Conservation (phyloP, 2,888 invertebrate genomes). For the Caenorhabditis macrosperma region DNA sequence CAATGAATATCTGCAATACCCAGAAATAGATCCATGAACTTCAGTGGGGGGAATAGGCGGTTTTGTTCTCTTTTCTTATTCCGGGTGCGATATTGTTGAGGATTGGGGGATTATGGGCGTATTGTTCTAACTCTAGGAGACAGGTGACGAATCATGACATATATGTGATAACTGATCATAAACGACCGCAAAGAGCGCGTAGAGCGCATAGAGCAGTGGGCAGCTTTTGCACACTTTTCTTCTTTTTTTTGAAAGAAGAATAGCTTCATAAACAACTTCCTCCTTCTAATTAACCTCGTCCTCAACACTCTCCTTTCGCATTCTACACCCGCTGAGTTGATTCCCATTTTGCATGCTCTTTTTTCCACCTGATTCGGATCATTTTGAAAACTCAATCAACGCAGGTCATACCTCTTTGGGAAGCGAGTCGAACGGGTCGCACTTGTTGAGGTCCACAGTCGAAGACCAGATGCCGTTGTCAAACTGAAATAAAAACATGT, state of each 20-base stretch:
- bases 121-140: background rate
- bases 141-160: background rate
- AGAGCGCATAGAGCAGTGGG: too few relatives aligned
- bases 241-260: constrained; percentile 13
- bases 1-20: constrained; percentile 53
- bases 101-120: background rate
- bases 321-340: constrained; percentile 8
- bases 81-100: constrained; percentile 5
- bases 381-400: too few relatives aligned
- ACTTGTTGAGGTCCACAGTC: constrained; percentile 44
- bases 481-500: constrained; percentile 50
- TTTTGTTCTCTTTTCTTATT: constrained; percentile 7
- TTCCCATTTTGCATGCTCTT: background rate
- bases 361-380: background rate
- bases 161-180: background rate
- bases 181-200: background rate
- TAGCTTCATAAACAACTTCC: constrained; percentile 48
- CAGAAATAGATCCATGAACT: background rate
- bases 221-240: constrained; percentile 1
- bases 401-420: constrained; percentile 52
- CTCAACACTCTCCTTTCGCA: constrained; percentile 15
- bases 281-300: constrained; percentile 40
- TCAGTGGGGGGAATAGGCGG: too few relatives aligned
- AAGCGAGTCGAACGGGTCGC: constrained; percentile 34
- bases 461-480: constrained; percentile 55